Percentiles rank a stretch among this genome's conserved stretches.
Conservation (phyloP, 1,140 invertebrate species). For the Nylanderia fulva region DNA sequence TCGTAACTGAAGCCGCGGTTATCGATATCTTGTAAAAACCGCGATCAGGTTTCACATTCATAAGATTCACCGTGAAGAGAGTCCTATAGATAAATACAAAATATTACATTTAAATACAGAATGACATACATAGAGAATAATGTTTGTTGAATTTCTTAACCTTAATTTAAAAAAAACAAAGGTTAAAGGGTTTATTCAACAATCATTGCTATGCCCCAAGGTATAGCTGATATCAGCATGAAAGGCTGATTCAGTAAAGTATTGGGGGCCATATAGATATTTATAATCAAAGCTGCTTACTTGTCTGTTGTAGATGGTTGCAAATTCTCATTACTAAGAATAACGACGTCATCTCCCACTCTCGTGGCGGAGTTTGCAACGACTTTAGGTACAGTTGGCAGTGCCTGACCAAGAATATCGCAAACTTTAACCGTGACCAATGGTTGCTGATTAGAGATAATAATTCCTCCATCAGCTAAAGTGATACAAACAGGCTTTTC, state of each 20-base stretch:
- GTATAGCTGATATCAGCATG: constrained; percentile 82
- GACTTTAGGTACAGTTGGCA: constrained; percentile 88
- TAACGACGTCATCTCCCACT: constrained; percentile 91
- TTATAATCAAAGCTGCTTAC: constrained; percentile 81
- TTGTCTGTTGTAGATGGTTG: constrained; percentile 86
- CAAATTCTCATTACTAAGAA: constrained; percentile 90
- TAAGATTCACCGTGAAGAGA: constrained; percentile 93
- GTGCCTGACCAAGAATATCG: constrained; percentile 93
- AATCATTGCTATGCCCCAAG: constrained; percentile 81
- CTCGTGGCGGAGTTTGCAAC: constrained; percentile 91
- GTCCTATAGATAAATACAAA: constrained; percentile 83
- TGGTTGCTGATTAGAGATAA: constrained; percentile 90
- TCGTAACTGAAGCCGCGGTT: constrained; percentile 88
- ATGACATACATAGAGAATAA: constrained; percentile 1
- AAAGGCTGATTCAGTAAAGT: constrained; percentile 79
- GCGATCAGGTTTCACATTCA: constrained; percentile 91
- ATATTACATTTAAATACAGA: neutral
- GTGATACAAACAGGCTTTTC: constrained; percentile 91
- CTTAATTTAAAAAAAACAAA: constrained; percentile 52
- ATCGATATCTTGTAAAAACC: constrained; percentile 94
- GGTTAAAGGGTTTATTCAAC: constrained; percentile 68
- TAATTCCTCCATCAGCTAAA: constrained; percentile 90
- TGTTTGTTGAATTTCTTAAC: constrained; percentile 65
- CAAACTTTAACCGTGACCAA: constrained; percentile 92
- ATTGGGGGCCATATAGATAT: constrained; percentile 76